Percentiles rank a stretch among this genome's conserved stretches.
Evolutionary conservation across 2,888 invertebrate species (phyloP).

Genomic region (Aphodius sticticus): DNA sequence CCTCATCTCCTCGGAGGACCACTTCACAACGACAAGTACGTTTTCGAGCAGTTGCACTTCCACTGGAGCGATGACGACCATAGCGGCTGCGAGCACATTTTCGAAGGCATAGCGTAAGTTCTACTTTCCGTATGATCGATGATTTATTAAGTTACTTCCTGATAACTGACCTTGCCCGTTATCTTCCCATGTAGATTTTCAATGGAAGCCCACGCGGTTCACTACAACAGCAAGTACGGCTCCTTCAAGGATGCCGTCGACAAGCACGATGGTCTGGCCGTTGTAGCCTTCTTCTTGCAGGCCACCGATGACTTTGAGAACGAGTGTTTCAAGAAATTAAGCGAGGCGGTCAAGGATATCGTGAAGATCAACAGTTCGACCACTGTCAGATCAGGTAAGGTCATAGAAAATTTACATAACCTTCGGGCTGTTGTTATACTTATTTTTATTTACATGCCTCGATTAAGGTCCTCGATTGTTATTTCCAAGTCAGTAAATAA

Average conservation of each 20-base stretch:
- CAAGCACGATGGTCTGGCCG: constrained; percentile 75
- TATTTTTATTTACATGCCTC: background rate
- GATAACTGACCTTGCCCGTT: constrained; percentile 6
- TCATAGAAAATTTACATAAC: background rate
- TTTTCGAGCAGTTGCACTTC: constrained; percentile 82
- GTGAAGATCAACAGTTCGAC: constrained; percentile 55
- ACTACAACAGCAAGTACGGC: constrained; percentile 75
- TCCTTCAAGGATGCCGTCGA: constrained; percentile 70
- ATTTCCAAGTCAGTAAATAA: background rate
- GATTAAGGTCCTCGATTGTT: background rate
- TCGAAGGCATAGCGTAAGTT: constrained; percentile 73
- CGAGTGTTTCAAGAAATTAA: constrained; percentile 56
- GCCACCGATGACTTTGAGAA: constrained; percentile 58
- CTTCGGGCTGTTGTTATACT: background rate
- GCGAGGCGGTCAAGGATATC: constrained; percentile 55
- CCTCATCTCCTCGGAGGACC: constrained; percentile 73
- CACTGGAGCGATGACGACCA: constrained; percentile 81
- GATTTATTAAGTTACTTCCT: constrained; percentile 12
- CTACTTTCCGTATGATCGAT: constrained; percentile 9
- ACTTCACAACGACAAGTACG: constrained; percentile 69
- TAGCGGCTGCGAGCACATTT: constrained; percentile 80
- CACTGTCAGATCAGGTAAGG: constrained; percentile 52
- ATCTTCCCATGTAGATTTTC: constrained; percentile 65
- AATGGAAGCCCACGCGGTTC: constrained; percentile 82
- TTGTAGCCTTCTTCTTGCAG: constrained; percentile 72